phyloP scores from a whole-genome alignment of 92 coral and sea anemone species.

The Umimayanthus kanabou region DNA sequence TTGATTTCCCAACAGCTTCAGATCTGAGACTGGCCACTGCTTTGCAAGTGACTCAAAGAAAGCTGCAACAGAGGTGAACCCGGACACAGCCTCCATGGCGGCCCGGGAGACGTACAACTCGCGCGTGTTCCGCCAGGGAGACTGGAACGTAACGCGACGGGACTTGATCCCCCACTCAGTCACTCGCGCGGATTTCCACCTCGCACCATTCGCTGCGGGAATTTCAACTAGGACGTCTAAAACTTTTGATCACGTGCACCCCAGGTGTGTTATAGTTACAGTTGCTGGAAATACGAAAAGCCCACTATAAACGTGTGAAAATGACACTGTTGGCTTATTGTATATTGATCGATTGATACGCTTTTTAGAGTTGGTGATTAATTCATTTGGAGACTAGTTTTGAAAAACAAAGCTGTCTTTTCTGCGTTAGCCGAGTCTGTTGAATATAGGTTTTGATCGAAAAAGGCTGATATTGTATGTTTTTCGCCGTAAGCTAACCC shows the following conservation, averaged over 20 bases:
- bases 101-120: conserved; percentile 67
- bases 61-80: background rate
- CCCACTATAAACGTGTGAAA: background rate
- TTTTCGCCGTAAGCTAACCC: no score
- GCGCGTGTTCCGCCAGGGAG: conserved; percentile 83
- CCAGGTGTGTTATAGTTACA: background rate
- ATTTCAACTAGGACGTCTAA: conserved; percentile 7
- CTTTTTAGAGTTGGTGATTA: no score
- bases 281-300: background rate
- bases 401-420: no score
- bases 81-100: conserved; percentile 40
- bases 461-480: no score
- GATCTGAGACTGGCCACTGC: conserved; percentile 36
- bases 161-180: conserved; percentile 58
- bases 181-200: conserved; percentile 75
- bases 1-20: conserved; percentile 16
- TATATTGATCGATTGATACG: no score
- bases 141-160: conserved; percentile 79
- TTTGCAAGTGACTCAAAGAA: conserved; percentile 23
- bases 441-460: no score
- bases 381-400: no score
- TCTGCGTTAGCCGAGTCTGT: no score
- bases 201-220: conserved; percentile 55
- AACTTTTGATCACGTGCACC: conserved; percentile 11
- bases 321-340: no score